Base-by-base conservation (phyloP, 2,797 vertebrate genomes). In the Petrocephalus sullivani region DNA sequence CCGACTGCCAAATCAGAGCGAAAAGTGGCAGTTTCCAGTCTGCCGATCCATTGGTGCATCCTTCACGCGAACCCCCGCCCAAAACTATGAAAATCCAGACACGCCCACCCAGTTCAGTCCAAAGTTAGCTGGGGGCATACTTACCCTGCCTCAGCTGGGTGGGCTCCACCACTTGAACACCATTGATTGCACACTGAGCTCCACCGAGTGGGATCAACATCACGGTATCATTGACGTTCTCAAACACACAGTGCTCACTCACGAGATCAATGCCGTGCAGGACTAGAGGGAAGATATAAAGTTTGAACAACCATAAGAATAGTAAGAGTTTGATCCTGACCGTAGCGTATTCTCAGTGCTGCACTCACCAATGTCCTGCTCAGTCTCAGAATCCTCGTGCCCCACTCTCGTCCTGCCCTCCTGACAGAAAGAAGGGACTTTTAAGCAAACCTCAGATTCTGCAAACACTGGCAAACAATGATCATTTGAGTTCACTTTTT, bases 251-350 rank as follows among this genome's bases (percentile, higher is more conserved):
- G 87, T 99, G 98, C 41, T 99, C 97, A 19, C 97, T 98, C 94
- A 98, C 97, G 94, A 99, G 95, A 92, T 97, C 98, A 75, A 98
- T 93, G 85, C 98, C 98, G 86, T 97, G 98, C 89, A 99, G 96
- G 93, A 98, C 98, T 99, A 91, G 85, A 49, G 49, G 10, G n/a
- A 56, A 3, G 28, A 86, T 19, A 58, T 46, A 21, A 3, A 86
- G 23, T 21, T 86, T 58, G 49, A 85, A 21, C 10, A 56, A 33
- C 21, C 51, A 4, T 28, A 56, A 33, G 53, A 56, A 53, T 49
- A 37, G 51, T 9, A 51, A 78, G 16, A 37, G 19, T 78, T 78
- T 71, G 28, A 71, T 33, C 33, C 33, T 71, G 28, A 71, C 64
- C 12, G 4, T 16, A 71, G 33, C 12, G 12, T 71, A 51, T 6